phyloP scores from a whole-genome alignment of 2,888 invertebrate genomes.

The Molorchus minor region DNA sequence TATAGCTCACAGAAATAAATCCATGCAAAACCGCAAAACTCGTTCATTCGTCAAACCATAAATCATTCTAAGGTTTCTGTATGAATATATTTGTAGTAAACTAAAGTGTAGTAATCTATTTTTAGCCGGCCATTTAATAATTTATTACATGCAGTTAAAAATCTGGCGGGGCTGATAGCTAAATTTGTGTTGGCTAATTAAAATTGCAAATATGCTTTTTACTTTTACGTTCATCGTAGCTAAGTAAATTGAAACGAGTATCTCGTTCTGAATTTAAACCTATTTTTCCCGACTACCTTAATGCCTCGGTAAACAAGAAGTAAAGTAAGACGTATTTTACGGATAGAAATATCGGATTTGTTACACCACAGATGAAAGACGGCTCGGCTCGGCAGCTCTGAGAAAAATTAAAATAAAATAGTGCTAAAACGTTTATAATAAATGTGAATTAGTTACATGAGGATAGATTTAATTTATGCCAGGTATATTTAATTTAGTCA shows the following conservation, averaged over 20 bases:
- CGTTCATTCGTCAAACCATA: neutral
- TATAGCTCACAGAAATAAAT: neutral
- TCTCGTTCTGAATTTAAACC: neutral
- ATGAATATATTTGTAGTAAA: constrained; percentile 14
- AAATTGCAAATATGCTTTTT: too few relatives aligned
- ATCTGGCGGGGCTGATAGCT: neutral
- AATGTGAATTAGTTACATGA: neutral
- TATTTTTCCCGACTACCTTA: neutral
- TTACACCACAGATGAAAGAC: neutral
- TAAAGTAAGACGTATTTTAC: neutral
- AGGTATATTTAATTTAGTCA: too few relatives aligned
- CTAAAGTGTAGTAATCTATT: constrained; percentile 15
- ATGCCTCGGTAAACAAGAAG: neutral
- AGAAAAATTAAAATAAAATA: neutral
- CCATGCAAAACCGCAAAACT: constrained; percentile 8
- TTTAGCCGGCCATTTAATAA: constrained; percentile 9
- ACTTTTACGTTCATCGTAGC: too few relatives aligned
- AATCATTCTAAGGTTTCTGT: constrained; percentile 6
- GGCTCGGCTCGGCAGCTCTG: neutral
- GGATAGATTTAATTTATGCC: too few relatives aligned
- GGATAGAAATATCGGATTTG: neutral
- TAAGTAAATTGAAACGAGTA: neutral
- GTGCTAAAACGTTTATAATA: neutral
- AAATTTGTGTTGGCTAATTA: neutral
- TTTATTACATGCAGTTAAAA: neutral